Evolutionary conservation across 2,113 vertebrate genomes (phyloP), one percentile per base, ranked within the genome.

Genomic region (Brachirus orientalis): DNA sequence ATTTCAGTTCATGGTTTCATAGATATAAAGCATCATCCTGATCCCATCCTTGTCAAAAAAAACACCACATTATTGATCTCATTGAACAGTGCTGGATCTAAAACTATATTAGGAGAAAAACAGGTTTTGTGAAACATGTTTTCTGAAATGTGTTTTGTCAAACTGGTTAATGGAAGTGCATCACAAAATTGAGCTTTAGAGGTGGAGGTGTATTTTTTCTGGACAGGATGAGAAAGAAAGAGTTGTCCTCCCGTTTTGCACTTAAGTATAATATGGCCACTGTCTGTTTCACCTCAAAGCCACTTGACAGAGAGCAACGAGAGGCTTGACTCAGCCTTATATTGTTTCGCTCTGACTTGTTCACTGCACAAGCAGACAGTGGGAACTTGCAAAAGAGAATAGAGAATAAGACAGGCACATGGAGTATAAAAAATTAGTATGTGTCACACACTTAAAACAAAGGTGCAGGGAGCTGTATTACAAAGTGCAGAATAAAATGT

Each of bases 1-100:
- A 79, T 72, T 85, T 77, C 61, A 82, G 83, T 89, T 75, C 80
- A 59, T 28, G 5, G 22, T 28, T 28, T 28, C 78, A 83, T 67
- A 83, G 53, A 51, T 59, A 76, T 63, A 77, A 83, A 80, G 70
- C 73, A 88, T 74, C 16, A 61, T 3, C 35, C 46, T 53, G 41
- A 55, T 54, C 18, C 69, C 13, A 6, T 16, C 46, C 51, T 44
- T 13, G 76, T 60, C 13, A 60, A 62, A 58, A 63, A 58, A 17
- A 67, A 48, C 40, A 44, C n/a, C n/a, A 65, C 46, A 57, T 36
- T 38, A 50, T 37, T 62, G 17, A 67, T 70, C 14, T 13, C 12
- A 43, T 4, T 2, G 10, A 41, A 41, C 10, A 13, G 19, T 3
- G 61, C 10, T 17, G 33, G 28, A 68, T 35, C 6, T 8, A 8